phyloP scores from a whole-genome alignment of 2,113 vertebrate species.

The Lutjanus erythropterus region DNA sequence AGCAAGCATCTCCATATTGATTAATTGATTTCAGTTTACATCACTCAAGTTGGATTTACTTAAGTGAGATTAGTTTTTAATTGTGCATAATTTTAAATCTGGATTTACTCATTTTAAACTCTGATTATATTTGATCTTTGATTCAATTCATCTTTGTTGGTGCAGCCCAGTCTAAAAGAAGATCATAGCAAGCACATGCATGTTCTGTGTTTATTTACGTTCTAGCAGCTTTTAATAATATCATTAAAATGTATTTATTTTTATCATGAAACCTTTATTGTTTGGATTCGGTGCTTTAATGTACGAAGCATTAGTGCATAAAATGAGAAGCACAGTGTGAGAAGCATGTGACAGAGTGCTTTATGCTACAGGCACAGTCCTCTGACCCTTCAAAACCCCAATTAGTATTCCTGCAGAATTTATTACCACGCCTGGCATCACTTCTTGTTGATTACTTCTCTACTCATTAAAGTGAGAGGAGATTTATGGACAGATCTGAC shows the following conservation, averaged over 20 bases:
- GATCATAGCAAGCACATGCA: neutral
- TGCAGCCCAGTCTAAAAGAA: too few species aligned
- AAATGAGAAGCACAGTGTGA: slow-evolving; percentile 21
- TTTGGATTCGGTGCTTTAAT: neutral
- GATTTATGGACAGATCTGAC: slow-evolving; percentile 62
- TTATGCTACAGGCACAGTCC: slow-evolving; percentile 60
- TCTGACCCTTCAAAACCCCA: slow-evolving; percentile 72
- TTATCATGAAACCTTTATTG: slow-evolving; percentile 1
- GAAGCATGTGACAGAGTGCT: slow-evolving; percentile 56
- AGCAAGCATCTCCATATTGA: too few species aligned
- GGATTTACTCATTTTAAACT: too few species aligned
- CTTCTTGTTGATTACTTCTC: slow-evolving; percentile 75
- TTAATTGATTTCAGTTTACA: too few species aligned
- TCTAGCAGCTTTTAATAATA: neutral
- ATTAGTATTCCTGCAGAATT: slow-evolving; percentile 72
- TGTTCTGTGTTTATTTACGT: slow-evolving; percentile 12
- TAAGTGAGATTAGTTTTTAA: too few species aligned
- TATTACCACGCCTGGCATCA: slow-evolving; percentile 66
- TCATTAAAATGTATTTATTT: neutral
- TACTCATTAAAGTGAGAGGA: slow-evolving; percentile 65
- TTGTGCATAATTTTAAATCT: too few species aligned
- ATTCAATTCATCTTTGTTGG: too few species aligned
- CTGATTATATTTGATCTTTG: too few species aligned
- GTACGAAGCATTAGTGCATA: neutral
- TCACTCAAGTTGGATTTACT: too few species aligned